Base-by-base conservation (phyloP, 2,888 invertebrate genomes). In the Aphidius colemani region DNA sequence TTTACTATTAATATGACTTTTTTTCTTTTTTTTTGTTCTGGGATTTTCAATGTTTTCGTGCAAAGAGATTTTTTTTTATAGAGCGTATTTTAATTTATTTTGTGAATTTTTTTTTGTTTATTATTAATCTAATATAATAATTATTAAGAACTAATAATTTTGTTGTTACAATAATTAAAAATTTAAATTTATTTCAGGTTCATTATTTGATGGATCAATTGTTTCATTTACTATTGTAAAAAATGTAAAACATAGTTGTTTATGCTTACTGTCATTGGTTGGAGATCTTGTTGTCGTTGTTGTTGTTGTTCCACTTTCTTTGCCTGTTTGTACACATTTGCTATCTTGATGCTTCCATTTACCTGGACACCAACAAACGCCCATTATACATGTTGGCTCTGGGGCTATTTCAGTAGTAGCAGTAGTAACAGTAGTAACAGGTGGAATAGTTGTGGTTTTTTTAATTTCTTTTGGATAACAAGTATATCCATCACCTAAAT, bases 351-450 rank as follows among this genome's bases (percentile, higher is more conserved):
- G 77, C 58, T 79, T 76, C 79, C 85, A 89, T 11, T 86, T 88
- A 43, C 73, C 69, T 6, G 85, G 85, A 79, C 91, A 91, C 83
- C 85, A 86, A 75, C 91, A 91, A 64, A 80, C 73, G 40, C 79
- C 84, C 3, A 80, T 66, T 4, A 83, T 68, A 73, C 87, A 87
- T 53, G 77, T 74, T 4, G 80, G 80, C 65, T 69, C 70, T 46
- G 78, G 80, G 43, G 72, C 72, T 59, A 66, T 71, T 30, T 63
- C 69, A 55, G 71, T 64, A 61, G 70, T 67, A 39, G 73, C 71
- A 44, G 76, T 30, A 30, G 30, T 0, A 30, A 5, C 30, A 30
- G 30, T 4, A 30, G 30, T 30, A 30, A 5, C 3, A 30, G 30
- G 3, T 30, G 30, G 3, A 30, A 30, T 30, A 30, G 5, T 5